Evolutionary conservation across 2,113 vertebrate genomes (phyloP), one percentile per base, ranked within the genome.

Genomic region (Bufo gargarizans): DNA sequence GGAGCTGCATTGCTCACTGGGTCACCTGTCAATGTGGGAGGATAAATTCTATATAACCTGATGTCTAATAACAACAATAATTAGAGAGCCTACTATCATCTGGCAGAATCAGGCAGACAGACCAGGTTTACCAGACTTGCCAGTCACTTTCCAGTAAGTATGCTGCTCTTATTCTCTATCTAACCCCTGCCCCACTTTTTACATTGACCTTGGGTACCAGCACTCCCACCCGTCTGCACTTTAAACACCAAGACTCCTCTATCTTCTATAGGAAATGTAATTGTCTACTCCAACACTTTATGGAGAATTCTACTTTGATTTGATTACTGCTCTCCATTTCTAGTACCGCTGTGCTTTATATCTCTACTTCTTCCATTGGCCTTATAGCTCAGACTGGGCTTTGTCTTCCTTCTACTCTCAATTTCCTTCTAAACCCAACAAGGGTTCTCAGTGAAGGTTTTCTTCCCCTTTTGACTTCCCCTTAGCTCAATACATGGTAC

Each of bases 1-100:
- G 77, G 86, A 80, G 86, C 55, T 47, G 74, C 59, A 78, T 63
- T 12, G 11, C 43, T 86, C 17, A 16, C 22, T 82, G 55, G 33
- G 67, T 61, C 65, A 88, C 55, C 65, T 76, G 43, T 47, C 10
- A 58, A 20, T 63, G 65, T 88, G 86, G 86, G 86, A 82, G 86
- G 86, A 88, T 58, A 14, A 47, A 12, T 56, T 1, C 45, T 79
- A 87, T 87, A 82, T 82, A 82, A 82, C 55, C 8, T 63, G 53
- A 14, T 81, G 50, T 58, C 77, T 59, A 49, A 43, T 22, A 47
- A 72, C 20, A 76, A 55, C 13, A 9, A 76, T 50, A n/a, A 87
- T 3, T 13, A 61, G 33, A 45, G 12, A 61, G 14, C 33, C 78
- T 71, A 43, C 71, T n/a, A 81, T 53, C 43, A 43, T 19, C 59